phyloP scores from a whole-genome alignment of 2,888 invertebrate genomes.

The Nephrotoma guestfalica region DNA sequence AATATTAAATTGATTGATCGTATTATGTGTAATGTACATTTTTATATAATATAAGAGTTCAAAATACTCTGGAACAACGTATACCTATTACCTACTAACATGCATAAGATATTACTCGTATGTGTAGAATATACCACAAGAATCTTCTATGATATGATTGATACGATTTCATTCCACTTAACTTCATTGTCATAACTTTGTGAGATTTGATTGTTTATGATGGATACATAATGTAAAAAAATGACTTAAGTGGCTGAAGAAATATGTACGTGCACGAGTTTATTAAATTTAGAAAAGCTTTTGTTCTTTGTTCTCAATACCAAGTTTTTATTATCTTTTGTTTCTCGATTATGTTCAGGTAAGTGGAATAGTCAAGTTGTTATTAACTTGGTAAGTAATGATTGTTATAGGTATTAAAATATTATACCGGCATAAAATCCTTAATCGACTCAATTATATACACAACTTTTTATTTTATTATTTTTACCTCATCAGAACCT shows the following conservation, averaged over 20 bases:
- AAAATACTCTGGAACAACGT: not conserved
- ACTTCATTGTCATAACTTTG: not conserved
- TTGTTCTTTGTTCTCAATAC: not conserved
- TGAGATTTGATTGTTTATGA: not conserved
- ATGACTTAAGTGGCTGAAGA: not conserved
- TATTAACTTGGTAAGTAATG: not conserved
- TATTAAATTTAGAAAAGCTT: not conserved
- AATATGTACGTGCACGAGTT: not conserved
- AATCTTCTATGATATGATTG: not conserved
- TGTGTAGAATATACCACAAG: not conserved
- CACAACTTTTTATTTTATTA: not conserved
- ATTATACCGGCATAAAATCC: not conserved
- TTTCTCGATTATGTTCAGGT: not conserved
- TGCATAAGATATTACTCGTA: not conserved
- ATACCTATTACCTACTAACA: too few relatives aligned
- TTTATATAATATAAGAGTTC: not conserved
- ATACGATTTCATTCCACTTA: not conserved
- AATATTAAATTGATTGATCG: not conserved
- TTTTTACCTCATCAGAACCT: not conserved
- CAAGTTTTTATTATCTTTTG: not conserved
- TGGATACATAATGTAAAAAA: not conserved
- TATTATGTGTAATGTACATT: not conserved
- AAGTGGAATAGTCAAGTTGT: not conserved
- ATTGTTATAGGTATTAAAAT: not conserved
- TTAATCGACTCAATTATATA: not conserved